Evolutionary conservation across 2,888 invertebrate species (phyloP).

Genomic region (Parthenolecanium corni): DNA sequence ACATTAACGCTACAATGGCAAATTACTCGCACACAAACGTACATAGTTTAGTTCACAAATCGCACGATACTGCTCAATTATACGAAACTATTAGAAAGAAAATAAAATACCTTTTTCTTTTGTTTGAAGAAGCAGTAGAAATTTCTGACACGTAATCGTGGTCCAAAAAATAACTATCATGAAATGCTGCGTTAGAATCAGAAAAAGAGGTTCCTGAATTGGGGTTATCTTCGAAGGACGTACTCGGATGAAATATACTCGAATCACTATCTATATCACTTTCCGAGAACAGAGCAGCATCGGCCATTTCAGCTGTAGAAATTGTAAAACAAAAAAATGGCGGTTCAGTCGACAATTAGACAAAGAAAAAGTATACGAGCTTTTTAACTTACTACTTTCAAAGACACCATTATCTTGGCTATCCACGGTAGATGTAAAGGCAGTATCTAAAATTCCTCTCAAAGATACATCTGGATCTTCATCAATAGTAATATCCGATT

Average conservation of each 20-base stretch:
- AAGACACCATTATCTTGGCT: constrained; percentile 24
- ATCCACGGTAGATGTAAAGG: constrained; percentile 18
- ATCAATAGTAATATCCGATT: constrained; percentile 15
- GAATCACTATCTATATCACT: constrained; percentile 20
- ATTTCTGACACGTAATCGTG: constrained; percentile 14
- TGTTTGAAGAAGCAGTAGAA: constrained; percentile 11
- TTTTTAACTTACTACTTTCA: constrained; percentile 24
- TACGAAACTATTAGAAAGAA: too few species aligned
- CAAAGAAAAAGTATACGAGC: not conserved
- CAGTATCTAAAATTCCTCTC: constrained; percentile 22
- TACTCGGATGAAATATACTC: constrained; percentile 16
- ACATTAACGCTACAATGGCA: not conserved
- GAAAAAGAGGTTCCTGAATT: constrained; percentile 6
- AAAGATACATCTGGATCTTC: constrained; percentile 21
- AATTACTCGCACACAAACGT: not conserved
- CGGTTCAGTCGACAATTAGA: too few species aligned
- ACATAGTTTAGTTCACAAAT: too few species aligned
- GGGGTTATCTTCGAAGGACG: constrained; percentile 3
- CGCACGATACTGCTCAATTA: too few species aligned
- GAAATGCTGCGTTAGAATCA: constrained; percentile 8
- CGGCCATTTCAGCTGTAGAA: constrained; percentile 21
- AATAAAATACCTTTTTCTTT: constrained; percentile 18
- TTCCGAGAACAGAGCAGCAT: constrained; percentile 18
- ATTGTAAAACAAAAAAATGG: not conserved
- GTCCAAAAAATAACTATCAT: constrained; percentile 18